Evolutionary conservation across 2,888 invertebrate genomes (phyloP).

Genomic region (Drosophila tanythrix): DNA sequence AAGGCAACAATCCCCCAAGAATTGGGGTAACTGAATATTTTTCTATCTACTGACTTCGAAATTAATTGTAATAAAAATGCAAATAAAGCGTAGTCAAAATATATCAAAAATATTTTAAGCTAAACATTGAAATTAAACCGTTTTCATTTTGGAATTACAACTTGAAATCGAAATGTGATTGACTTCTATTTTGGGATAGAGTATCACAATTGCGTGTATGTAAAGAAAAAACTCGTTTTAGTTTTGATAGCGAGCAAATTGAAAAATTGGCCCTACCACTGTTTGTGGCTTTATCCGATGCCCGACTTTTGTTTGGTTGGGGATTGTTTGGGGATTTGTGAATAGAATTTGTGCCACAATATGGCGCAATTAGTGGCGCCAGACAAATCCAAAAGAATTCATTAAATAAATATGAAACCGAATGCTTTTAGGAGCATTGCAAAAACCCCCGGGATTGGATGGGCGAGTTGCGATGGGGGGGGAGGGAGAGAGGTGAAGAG

Average conservation of each 20-base stretch:
- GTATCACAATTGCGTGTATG: constrained; percentile 13
- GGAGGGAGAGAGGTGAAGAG: too few relatives aligned
- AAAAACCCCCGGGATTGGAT: constrained; percentile 9
- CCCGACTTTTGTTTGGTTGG: constrained; percentile 37
- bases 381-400: constrained; percentile 43
- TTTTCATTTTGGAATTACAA: neutral
- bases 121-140: neutral
- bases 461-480: neutral
- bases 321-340: constrained; percentile 69
- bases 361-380: constrained; percentile 64
- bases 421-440: constrained; percentile 58
- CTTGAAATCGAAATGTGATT: neutral
- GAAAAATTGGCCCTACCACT: constrained; percentile 40
- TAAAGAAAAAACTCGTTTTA: neutral
- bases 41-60: neutral
- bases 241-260: constrained; percentile 45
- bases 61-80: neutral
- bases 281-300: constrained; percentile 19
- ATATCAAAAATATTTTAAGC: neutral
- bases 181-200: constrained; percentile 1
- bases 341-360: constrained; percentile 58
- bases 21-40: neutral
- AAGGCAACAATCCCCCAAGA: neutral
- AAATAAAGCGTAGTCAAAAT: neutral
- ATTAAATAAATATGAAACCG: constrained; percentile 70